These are phyloP conservation scores for Lasioglossum calceatum DNA, from an alignment of 2,888 invertebrate genomes.

Conservation along the genomic window DNA sequence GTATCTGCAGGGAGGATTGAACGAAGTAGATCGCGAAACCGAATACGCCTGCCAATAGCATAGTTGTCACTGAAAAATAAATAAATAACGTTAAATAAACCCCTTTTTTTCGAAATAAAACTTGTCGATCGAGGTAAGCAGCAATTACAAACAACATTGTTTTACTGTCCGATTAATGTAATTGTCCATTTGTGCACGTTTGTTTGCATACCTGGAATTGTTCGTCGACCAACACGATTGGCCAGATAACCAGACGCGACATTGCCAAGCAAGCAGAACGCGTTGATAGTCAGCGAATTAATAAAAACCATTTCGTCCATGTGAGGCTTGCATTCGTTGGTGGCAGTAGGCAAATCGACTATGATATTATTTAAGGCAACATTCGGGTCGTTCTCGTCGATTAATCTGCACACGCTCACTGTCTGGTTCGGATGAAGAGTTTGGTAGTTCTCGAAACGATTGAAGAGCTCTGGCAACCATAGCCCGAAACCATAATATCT, in stretches of 20 bases:
- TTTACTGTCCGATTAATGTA: too few relatives aligned
- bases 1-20: conserved; percentile 86
- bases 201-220: conserved; percentile 79
- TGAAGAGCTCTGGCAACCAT: conserved; percentile 92
- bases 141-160: background rate
- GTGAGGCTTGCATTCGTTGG: conserved; percentile 83
- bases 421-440: conserved; percentile 84
- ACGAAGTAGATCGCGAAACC: conserved; percentile 87
- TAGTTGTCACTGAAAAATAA: conserved; percentile 79
- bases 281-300: conserved; percentile 89
- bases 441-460: conserved; percentile 85
- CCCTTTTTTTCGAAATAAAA: background rate
- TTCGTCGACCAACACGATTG: conserved; percentile 78
- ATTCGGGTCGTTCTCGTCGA: conserved; percentile 48
- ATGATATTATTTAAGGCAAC: conserved; percentile 17
- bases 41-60: conserved; percentile 86
- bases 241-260: conserved; percentile 87
- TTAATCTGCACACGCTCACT: conserved; percentile 85
- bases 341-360: conserved; percentile 7
- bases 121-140: background rate
- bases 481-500: conserved; percentile 90
- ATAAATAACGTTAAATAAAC: background rate
- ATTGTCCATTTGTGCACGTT: background rate
- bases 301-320: conserved; percentile 87
- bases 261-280: conserved; percentile 88